Evolutionary conservation across 2,888 invertebrate species (phyloP).

Genomic region (Rhagonycha fulva): DNA sequence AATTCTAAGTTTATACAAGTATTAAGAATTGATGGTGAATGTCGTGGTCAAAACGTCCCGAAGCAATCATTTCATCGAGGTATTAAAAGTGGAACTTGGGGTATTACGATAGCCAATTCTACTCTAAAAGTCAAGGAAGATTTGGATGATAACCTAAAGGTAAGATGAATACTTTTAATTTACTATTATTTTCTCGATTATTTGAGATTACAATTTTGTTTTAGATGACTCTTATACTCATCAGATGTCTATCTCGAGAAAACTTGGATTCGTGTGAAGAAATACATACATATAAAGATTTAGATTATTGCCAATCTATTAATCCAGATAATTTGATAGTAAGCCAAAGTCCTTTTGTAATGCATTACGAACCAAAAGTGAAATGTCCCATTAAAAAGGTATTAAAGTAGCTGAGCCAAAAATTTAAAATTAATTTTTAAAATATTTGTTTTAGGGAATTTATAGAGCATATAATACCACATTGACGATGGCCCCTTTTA

Average conservation of each 20-base stretch:
- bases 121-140: not conserved
- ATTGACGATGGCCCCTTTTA: not conserved
- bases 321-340: not conserved
- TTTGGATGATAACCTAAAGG: not conserved
- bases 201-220: no score
- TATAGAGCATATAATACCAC: not conserved
- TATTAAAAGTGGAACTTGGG: not conserved
- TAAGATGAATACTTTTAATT: not conserved
- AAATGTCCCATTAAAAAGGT: not conserved
- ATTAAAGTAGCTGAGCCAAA: no score
- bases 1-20: not conserved
- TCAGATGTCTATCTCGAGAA: not conserved
- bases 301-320: not conserved
- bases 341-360: not conserved
- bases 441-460: not conserved
- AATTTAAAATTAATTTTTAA: no score
- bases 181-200: no score
- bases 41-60: not conserved
- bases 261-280: not conserved
- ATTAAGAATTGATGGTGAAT: not conserved
- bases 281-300: not conserved
- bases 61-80: not conserved
- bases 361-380: not conserved
- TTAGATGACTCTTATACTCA: not conserved
- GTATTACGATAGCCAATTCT: not conserved